Conservation (phyloP, 1,140 invertebrate genomes). For the Drosophila repleta region DNA sequence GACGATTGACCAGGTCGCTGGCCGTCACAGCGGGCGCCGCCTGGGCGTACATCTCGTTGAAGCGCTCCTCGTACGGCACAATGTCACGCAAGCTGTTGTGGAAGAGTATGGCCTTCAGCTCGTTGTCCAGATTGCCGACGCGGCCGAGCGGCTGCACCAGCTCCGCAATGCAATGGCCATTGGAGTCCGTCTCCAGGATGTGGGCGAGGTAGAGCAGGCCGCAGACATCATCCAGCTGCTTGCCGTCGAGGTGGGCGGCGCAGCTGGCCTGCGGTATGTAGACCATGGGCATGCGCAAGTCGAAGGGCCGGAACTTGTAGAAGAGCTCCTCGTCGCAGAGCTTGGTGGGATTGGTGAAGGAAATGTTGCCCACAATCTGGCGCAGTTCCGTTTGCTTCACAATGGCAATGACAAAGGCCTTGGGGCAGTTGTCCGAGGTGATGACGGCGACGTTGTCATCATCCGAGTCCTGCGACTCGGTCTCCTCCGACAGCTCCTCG, state of each 20-base stretch:
- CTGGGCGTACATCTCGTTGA: slow-evolving; percentile 63
- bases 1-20: slow-evolving; percentile 86
- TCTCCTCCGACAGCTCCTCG: slow-evolving; percentile 56
- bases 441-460: slow-evolving; percentile 54
- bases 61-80: slow-evolving; percentile 72
- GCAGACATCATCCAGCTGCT: slow-evolving; percentile 51
- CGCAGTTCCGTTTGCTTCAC: slow-evolving; percentile 71
- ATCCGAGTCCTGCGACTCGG: slow-evolving; percentile 65
- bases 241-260: slow-evolving; percentile 42
- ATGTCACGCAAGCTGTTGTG: slow-evolving; percentile 88
- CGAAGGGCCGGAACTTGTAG: slow-evolving; percentile 73
- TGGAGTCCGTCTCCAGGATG: slow-evolving; percentile 88
- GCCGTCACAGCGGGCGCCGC: slow-evolving; percentile 85
- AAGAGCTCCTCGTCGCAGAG: slow-evolving; percentile 58
- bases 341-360: slow-evolving; percentile 67
- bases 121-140: slow-evolving; percentile 89
- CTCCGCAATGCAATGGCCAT: slow-evolving; percentile 86
- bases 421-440: slow-evolving; percentile 67
- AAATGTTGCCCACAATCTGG: slow-evolving; percentile 73
- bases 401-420: slow-evolving; percentile 74
- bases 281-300: slow-evolving; percentile 73
- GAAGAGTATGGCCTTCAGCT: slow-evolving; percentile 91
- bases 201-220: slow-evolving; percentile 88
- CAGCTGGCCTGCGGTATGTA: slow-evolving; percentile 63
- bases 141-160: slow-evolving; percentile 89